A percentile compares a stretch with the other conserved stretches of the same genome.
phyloP scores from a whole-genome alignment of 2,797 vertebrate genomes.

The Agapornis canus region DNA sequence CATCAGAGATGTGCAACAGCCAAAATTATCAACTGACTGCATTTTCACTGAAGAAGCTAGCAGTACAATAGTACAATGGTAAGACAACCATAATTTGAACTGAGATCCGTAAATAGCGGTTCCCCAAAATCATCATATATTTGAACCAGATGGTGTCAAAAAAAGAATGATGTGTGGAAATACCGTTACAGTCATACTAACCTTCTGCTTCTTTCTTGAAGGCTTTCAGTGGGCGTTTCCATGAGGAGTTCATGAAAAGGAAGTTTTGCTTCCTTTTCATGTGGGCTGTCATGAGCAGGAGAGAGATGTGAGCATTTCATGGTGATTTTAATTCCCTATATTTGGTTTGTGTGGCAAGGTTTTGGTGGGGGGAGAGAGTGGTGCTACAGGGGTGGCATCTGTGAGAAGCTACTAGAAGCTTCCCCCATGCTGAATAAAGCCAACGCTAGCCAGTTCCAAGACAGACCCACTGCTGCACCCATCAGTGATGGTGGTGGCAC shows the following conservation, averaged over 20 bases:
- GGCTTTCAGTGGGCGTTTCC: not conserved
- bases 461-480: not conserved
- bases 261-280: not conserved
- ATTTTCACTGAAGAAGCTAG: too few species aligned
- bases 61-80: not conserved
- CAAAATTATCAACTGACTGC: too few species aligned
- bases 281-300: not conserved
- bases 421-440: not conserved
- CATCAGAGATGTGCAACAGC: too few species aligned
- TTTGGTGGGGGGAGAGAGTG: not conserved
- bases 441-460: not conserved
- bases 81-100: not conserved
- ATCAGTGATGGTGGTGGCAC: not conserved
- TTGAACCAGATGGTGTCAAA: not conserved
- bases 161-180: not conserved
- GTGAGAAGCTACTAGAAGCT: not conserved
- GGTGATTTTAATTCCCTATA: not conserved
- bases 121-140: not conserved
- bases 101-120: not conserved
- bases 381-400: not conserved
- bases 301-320: not conserved
- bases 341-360: not conserved
- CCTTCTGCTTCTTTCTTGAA: not conserved
- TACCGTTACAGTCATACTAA: not conserved
- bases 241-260: not conserved